A percentile compares a stretch with the other conserved stretches of the same genome.
Conservation (phyloP, 1,140 invertebrate genomes). For the Caenorhabditis brenneri region DNA sequence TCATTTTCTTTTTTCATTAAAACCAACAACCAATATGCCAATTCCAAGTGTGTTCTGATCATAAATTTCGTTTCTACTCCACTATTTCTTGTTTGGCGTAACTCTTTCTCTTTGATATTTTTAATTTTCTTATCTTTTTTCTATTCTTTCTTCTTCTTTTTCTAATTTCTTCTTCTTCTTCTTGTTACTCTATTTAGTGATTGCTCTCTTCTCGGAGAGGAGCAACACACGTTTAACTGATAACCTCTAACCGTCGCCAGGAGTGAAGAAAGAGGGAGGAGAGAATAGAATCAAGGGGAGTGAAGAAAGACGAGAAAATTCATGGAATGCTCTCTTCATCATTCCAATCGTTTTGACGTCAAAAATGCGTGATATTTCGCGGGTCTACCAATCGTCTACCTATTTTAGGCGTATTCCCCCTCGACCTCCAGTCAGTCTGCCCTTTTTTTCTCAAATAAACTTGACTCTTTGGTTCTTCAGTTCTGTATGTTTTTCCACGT, state of each 20-base stretch:
- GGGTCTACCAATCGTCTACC: background rate
- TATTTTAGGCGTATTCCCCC: slow-evolving; percentile 13
- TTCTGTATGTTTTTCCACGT: background rate
- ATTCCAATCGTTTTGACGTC: slow-evolving; percentile 11
- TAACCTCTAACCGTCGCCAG: background rate
- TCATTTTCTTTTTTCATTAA: background rate
- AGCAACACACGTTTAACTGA: background rate
- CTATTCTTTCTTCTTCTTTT: no score
- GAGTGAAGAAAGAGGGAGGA: background rate
- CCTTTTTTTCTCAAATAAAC: background rate
- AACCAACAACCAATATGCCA: background rate
- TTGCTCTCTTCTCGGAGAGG: slow-evolving; percentile 11
- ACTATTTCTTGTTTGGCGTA: background rate
- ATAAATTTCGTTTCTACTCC: background rate
- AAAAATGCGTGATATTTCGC: slow-evolving; percentile 5
- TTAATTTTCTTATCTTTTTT: slow-evolving; percentile 4
- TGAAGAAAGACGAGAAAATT: background rate
- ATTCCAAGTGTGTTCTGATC: background rate
- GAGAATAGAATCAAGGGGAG: background rate
- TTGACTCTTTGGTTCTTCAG: slow-evolving; percentile 15
- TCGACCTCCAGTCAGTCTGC: no score
- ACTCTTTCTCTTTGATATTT: slow-evolving; percentile 14
- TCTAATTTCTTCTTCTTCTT: background rate
- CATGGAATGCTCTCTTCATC: slow-evolving; percentile 40
- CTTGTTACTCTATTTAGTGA: slow-evolving; percentile 26